Conservation (phyloP, 2,797 vertebrate species). For the Ambastaia sidthimunki region DNA sequence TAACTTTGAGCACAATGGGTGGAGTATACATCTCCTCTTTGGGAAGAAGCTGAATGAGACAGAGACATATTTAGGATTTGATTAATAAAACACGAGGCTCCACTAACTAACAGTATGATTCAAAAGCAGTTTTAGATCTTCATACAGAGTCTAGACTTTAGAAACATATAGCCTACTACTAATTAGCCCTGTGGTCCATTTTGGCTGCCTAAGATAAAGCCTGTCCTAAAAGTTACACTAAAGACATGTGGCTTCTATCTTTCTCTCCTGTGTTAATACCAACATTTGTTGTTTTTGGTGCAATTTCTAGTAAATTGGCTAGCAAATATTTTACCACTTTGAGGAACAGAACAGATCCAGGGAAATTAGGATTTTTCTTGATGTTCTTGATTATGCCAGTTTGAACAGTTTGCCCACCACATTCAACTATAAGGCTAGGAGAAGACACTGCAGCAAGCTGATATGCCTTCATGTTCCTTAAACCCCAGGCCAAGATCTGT, state of each 20-base stretch:
- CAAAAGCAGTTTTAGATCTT: neutral
- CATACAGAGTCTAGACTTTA: neutral
- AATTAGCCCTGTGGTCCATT: neutral
- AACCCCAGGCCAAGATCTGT: conserved; percentile 95
- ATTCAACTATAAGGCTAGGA: conserved; percentile 94
- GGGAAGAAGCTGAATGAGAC: conserved; percentile 84
- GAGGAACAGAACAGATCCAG: conserved; percentile 92
- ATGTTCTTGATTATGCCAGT: conserved; percentile 94
- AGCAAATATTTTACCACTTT: conserved; percentile 85
- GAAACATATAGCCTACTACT: neutral
- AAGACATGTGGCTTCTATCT: no score
- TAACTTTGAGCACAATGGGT: conserved; percentile 93
- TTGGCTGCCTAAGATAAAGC: no score
- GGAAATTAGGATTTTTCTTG: conserved; percentile 95
- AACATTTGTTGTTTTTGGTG: neutral
- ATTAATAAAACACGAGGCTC: neutral
- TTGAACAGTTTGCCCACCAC: conserved; percentile 89
- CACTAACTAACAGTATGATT: neutral
- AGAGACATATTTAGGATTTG: conserved; percentile 3
- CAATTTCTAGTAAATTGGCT: neutral
- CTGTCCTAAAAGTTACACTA: no score
- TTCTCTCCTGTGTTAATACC: neutral
- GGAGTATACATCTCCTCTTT: conserved; percentile 96
- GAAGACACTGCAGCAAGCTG: conserved; percentile 90
- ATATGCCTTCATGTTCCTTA: conserved; percentile 96